Evolutionary conservation across 2,113 vertebrate genomes (phyloP), one percentile per base, ranked within the genome.

Genomic region (Oenanthe oenanthe): DNA sequence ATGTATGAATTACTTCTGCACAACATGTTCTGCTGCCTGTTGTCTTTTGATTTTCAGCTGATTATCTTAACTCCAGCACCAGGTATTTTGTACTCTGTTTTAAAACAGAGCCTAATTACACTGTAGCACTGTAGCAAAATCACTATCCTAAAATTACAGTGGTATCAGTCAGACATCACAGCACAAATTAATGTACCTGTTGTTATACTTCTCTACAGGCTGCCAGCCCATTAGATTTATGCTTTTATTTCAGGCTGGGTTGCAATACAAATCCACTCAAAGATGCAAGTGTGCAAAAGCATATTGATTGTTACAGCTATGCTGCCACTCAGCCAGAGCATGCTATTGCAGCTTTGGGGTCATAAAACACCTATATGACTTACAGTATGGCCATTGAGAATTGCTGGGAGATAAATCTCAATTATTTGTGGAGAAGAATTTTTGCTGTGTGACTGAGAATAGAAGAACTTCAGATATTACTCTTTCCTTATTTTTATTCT

Each of bases 1-100:
- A 19, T 85, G 10, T 51, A 28, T 92, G 43, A 92, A 80, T 95
- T 95, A 79, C 85, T 32, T 96, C 75, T 95, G 92, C 94, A 76
- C 71, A 72, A 53, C 28, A 5, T 61, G 73, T 93, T 76, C 82
- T 85, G 87, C 88, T 97, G 62, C 81, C 92, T 90, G 67, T 76
- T 96, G 71, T 96, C 56, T 94, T 92, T 67, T 83, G 79, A 67
- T 81, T 91, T 89, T 92, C 60, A 25, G 45, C 85, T 71, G 25
- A 48, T 74, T 73, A 56, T 65, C 6, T 83, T 80, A 91, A 58
- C 47, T 96, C 85, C 57, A 83, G 80, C 70, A 74, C 17, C 38
- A 26, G 58, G 13, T 78, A 61, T 88, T 92, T 88, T 54, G 61
- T 28, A 40, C 31, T 78, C 36, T 50, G 32, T 82, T 95, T 97